Conservation (phyloP, 2,888 invertebrate genomes). For the Halictus ligatus region DNA sequence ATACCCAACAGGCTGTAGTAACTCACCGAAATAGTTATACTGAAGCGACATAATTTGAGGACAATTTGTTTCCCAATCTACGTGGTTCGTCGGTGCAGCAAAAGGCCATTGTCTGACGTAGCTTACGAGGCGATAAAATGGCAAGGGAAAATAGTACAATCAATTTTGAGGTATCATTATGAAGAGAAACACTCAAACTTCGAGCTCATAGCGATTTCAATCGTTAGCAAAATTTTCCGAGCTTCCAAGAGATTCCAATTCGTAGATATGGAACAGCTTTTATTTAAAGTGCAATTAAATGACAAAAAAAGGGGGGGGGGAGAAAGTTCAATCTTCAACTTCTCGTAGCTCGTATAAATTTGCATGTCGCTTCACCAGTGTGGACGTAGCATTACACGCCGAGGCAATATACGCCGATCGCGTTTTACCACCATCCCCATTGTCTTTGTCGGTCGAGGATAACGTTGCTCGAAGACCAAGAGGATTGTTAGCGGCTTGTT, state of each 20-base stretch:
- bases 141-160: not conserved
- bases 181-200: not conserved
- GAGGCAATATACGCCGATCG: not conserved
- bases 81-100: not conserved
- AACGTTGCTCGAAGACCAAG: constrained; percentile 24
- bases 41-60: not conserved
- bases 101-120: not conserved
- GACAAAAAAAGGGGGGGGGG: not conserved
- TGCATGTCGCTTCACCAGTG: not conserved
- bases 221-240: not conserved
- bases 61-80: not conserved
- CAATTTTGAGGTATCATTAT: not conserved
- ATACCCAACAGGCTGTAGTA: not conserved
- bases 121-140: not conserved
- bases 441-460: constrained; percentile 17
- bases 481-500: constrained; percentile 68
- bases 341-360: no score
- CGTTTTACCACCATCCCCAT: constrained; percentile 5
- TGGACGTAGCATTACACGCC: not conserved
- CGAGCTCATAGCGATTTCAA: not conserved
- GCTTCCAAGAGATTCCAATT: not conserved
- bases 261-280: not conserved
- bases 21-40: not conserved
- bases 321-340: no score
- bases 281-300: not conserved